Percentiles rank a stretch among this genome's conserved stretches.
Evolutionary conservation across 2,888 invertebrate genomes (phyloP).

Genomic region (Drosophila neoperkinsi): DNA sequence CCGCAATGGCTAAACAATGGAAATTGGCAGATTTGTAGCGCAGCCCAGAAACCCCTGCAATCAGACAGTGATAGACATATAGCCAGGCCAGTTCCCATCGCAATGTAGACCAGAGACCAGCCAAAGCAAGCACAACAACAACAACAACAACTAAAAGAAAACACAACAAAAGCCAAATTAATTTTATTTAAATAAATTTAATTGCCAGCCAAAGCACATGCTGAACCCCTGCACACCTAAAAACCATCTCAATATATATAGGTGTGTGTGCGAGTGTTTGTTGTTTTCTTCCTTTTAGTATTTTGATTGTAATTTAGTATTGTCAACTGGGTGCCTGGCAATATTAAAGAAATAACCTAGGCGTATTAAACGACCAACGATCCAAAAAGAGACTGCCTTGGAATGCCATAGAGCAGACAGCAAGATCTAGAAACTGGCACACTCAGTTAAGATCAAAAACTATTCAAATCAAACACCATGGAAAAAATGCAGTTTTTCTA

Average conservation of each 20-base stretch:
- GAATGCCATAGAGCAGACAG: slow-evolving; percentile 30
- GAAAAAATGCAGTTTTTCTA: neutral
- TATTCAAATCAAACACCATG: neutral
- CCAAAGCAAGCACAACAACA: slow-evolving; percentile 32
- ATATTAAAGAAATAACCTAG: slow-evolving; percentile 51
- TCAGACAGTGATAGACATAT: slow-evolving; percentile 44
- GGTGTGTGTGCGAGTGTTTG: slow-evolving; percentile 28
- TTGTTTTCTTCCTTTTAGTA: slow-evolving; percentile 46
- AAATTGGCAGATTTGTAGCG: slow-evolving; percentile 76
- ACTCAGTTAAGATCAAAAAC: slow-evolving; percentile 1
- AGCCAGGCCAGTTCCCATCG: slow-evolving; percentile 57
- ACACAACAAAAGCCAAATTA: slow-evolving; percentile 57
- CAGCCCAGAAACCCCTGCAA: slow-evolving; percentile 73
- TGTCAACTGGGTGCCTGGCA: slow-evolving; percentile 63
- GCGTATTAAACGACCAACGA: slow-evolving; percentile 27
- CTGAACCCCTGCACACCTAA: slow-evolving; percentile 35
- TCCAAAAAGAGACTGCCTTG: slow-evolving; percentile 54
- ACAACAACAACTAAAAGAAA: slow-evolving; percentile 1
- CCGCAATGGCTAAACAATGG: slow-evolving; percentile 69
- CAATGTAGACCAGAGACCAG: slow-evolving; percentile 44
- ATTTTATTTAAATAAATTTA: slow-evolving; percentile 82
- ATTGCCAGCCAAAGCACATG: slow-evolving; percentile 74
- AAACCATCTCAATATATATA: slow-evolving; percentile 16
- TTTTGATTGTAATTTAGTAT: slow-evolving; percentile 69
- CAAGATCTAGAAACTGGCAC: slow-evolving; percentile 1